Percentiles rank a stretch among this genome's conserved stretches.
These are phyloP conservation scores for Parapristionchus giblindavisi DNA, from an alignment of 2,888 invertebrate genomes.

Conservation along the genomic window DNA sequence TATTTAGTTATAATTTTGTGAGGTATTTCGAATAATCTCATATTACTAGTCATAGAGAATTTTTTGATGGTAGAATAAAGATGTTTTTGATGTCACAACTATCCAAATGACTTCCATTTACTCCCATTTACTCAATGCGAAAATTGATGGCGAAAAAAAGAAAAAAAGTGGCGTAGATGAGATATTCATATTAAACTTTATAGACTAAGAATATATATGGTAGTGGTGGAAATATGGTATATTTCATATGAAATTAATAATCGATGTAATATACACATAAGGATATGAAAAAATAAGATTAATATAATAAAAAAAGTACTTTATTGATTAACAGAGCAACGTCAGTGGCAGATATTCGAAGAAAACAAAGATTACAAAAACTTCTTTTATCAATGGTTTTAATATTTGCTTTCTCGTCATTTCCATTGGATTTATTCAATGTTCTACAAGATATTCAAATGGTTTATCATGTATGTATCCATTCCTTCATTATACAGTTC, in stretches of 20 bases:
- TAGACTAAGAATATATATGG: conserved; percentile 10
- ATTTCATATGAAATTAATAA: conserved; percentile 5
- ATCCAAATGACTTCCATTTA: too few relatives aligned
- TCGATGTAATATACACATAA: not conserved
- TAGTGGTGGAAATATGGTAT: too few relatives aligned
- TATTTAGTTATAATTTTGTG: too few relatives aligned
- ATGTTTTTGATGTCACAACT: too few relatives aligned
- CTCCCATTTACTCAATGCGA: too few relatives aligned
- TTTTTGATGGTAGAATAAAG: too few relatives aligned
- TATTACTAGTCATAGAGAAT: too few relatives aligned
- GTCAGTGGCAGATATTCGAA: conserved; percentile 80
- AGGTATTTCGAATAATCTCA: too few relatives aligned
- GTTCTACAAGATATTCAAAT: conserved; percentile 56
- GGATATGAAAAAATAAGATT: not conserved
- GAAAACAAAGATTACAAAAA: conserved; percentile 89
- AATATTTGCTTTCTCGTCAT: conserved; percentile 73
- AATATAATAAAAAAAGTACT: not conserved
- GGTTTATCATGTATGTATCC: conserved; percentile 46
- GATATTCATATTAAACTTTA: too few relatives aligned
- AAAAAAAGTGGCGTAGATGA: too few relatives aligned
- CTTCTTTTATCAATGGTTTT: conserved; percentile 93
- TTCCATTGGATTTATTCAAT: conserved; percentile 59
- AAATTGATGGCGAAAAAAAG: too few relatives aligned
- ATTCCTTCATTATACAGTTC: not conserved
- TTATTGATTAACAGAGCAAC: conserved; percentile 6